These are phyloP conservation scores for Steatornis caripensis DNA, from an alignment of 2,113 vertebrate genomes.

Conservation along the genomic window DNA sequence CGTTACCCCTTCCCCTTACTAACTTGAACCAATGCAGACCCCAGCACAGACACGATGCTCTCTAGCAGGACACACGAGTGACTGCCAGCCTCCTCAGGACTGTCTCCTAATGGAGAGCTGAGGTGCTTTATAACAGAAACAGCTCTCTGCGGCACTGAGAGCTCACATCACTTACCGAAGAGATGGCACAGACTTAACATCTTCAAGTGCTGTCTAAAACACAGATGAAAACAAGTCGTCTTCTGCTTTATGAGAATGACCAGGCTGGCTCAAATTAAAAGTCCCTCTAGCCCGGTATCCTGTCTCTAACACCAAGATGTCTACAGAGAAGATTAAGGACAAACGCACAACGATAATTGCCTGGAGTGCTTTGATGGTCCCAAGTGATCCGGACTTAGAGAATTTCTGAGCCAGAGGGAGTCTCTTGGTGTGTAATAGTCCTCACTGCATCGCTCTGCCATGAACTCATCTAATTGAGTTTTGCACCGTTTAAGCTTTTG, in stretches of 20 bases:
- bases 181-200: background rate
- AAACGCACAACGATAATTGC: background rate
- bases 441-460: background rate
- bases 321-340: background rate
- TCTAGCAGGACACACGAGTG: background rate
- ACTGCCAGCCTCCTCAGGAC: background rate
- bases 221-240: background rate
- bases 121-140: background rate
- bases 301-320: background rate
- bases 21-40: background rate
- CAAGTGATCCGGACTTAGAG: background rate
- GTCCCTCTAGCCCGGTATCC: background rate
- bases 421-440: background rate
- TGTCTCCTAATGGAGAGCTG: background rate
- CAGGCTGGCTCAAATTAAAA: background rate
- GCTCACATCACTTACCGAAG: background rate
- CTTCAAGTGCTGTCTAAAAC: background rate
- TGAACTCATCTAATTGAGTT: background rate
- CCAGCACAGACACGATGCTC: background rate
- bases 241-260: background rate
- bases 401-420: background rate
- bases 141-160: background rate
- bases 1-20: background rate
- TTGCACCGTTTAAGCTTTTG: background rate
- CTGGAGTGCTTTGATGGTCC: background rate